A percentile compares a stretch with the other conserved stretches of the same genome.
phyloP scores from a whole-genome alignment of 2,113 vertebrate species.

The Agapornis roseicollis region DNA sequence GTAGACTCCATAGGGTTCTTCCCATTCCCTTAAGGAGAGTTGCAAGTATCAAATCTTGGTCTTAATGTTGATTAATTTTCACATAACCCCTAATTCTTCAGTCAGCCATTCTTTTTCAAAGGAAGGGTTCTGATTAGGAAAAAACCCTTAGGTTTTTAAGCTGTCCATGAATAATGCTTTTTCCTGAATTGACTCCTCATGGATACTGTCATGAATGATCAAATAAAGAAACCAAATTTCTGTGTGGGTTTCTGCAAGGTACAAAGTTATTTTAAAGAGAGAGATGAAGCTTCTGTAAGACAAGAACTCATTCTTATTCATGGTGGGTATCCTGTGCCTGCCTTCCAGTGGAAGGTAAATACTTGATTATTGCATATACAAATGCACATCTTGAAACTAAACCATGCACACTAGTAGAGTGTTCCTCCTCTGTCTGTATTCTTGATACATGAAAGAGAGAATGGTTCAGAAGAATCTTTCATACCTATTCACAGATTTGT shows the following conservation, averaged over 20 bases:
- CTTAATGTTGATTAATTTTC: constrained; percentile 10
- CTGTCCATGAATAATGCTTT: neutral
- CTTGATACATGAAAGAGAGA: neutral
- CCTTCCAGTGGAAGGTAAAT: neutral
- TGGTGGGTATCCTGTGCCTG: neutral
- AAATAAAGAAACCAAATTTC: neutral
- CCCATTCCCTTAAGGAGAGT: neutral
- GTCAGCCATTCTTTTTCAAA: neutral
- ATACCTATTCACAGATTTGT: neutral
- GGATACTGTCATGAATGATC: neutral
- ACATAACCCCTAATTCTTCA: neutral
- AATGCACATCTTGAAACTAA: neutral
- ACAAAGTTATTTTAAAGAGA: neutral
- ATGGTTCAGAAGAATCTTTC: neutral
- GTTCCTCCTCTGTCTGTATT: neutral
- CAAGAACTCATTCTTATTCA: neutral
- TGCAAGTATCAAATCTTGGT: neutral
- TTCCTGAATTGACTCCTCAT: neutral
- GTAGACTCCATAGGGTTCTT: neutral
- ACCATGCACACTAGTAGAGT: neutral
- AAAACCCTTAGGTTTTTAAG: neutral
- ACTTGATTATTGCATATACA: rapidly evolving
- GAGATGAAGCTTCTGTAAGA: neutral
- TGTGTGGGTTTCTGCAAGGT: neutral
- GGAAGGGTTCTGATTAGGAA: neutral